Conservation (phyloP, 2,797 vertebrate species). For the Intellagama lesueurii region DNA sequence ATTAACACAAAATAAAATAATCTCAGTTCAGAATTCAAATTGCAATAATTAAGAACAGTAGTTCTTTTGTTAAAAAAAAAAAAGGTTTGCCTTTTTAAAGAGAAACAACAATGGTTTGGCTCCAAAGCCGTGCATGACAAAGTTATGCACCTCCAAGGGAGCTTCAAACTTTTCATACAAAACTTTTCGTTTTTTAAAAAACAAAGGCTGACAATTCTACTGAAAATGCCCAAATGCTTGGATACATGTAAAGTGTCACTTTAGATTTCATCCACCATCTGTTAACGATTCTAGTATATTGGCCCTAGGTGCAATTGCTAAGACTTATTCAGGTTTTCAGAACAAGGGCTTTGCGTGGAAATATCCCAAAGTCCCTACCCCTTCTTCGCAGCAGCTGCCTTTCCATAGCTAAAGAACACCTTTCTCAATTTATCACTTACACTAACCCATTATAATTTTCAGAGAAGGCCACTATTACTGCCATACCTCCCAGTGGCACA, state of each 20-base stretch:
- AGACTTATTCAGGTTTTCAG: neutral
- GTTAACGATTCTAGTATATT: neutral
- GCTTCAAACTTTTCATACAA: no score
- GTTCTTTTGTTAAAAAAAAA: neutral
- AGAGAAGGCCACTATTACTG: neutral
- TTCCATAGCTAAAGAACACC: neutral
- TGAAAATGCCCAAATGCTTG: neutral
- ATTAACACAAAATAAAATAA: constrained; percentile 48
- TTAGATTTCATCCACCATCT: neutral
- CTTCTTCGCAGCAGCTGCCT: neutral
- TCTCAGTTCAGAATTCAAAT: constrained; percentile 48
- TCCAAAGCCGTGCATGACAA: neutral
- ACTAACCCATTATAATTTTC: neutral
- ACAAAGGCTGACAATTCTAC: neutral
- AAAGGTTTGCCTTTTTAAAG: neutral
- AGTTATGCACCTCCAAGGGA: neutral
- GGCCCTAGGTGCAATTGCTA: neutral
- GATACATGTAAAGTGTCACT: no score
- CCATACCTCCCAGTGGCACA: no score
- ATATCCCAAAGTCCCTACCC: neutral
- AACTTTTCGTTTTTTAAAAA: neutral
- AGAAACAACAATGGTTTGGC: neutral
- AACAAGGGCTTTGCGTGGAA: neutral
- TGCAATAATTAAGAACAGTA: constrained; percentile 8
- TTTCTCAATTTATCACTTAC: no score